Evolutionary conservation across 2,113 vertebrate species (phyloP).

Genomic region (Tiliqua scincoides): DNA sequence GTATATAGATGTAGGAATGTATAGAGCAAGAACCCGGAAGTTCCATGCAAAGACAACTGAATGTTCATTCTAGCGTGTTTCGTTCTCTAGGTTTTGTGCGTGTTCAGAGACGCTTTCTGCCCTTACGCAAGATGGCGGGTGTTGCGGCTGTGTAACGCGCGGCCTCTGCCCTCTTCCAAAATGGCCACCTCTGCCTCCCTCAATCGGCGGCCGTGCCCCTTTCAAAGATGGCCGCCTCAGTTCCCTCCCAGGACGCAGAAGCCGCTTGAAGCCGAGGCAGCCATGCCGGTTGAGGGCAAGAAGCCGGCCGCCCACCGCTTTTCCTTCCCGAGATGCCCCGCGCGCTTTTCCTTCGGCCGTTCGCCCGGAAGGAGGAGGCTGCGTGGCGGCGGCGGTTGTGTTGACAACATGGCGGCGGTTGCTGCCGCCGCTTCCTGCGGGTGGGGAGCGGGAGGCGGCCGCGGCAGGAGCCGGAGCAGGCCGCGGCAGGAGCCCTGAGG

Average conservation of each 20-base stretch:
- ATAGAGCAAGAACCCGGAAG: too few relatives aligned
- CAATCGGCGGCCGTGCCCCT: constrained; percentile 4
- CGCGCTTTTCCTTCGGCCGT: not conserved
- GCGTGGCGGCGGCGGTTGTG: constrained; percentile 56
- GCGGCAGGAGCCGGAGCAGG: constrained; percentile 41
- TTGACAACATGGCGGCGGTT: constrained; percentile 89
- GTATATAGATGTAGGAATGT: too few relatives aligned
- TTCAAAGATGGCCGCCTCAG: constrained; percentile 39
- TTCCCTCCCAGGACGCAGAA: too few relatives aligned
- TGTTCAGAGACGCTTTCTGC: not conserved
- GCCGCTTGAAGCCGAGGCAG: not conserved
- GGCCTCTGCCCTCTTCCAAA: not conserved
- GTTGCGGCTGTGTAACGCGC: not conserved
- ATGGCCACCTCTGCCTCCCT: not conserved
- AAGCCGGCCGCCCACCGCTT: not conserved
- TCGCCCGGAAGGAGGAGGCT: constrained; percentile 80
- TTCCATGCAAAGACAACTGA: too few relatives aligned
- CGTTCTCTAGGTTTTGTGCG: too few relatives aligned
- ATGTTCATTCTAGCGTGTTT: too few relatives aligned
- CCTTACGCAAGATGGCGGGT: constrained; percentile 6
- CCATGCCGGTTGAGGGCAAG: constrained; percentile 44
- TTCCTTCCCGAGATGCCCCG: constrained; percentile 44
- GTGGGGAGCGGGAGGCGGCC: constrained; percentile 63
- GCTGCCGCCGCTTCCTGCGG: constrained; percentile 62
- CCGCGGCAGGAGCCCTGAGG: constrained; percentile 50